phyloP scores from a whole-genome alignment of 2,113 vertebrate species.

The Gracilinanus agilis region DNA sequence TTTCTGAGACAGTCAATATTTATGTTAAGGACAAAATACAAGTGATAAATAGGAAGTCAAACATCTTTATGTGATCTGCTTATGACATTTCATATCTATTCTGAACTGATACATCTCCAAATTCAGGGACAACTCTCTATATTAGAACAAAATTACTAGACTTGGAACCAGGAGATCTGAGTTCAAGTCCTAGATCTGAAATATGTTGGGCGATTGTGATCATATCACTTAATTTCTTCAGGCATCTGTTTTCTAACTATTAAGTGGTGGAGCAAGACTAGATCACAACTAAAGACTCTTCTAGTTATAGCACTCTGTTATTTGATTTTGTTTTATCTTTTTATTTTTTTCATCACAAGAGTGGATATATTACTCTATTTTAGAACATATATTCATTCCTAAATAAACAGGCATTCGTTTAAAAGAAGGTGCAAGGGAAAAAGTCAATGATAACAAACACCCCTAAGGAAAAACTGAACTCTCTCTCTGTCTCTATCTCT shows the following conservation, averaged over 20 bases:
- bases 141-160: not conserved
- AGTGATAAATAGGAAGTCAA: not conserved
- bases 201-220: not conserved
- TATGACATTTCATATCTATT: not conserved
- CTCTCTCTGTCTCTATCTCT: too few species aligned
- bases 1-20: not conserved
- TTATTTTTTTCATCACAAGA: not conserved
- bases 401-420: not conserved
- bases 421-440: not conserved
- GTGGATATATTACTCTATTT: not conserved
- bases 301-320: not conserved
- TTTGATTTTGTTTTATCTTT: not conserved
- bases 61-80: not conserved
- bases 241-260: not conserved
- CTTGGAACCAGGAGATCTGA: not conserved
- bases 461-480: not conserved
- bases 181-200: not conserved
- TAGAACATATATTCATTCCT: not conserved
- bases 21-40: not conserved
- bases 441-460: not conserved
- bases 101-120: not conserved
- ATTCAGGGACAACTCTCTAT: not conserved
- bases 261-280: accelerated
- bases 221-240: not conserved
- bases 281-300: not conserved